Percentiles rank a stretch among this genome's conserved stretches.
Evolutionary conservation across 2,888 invertebrate genomes (phyloP).

Genomic region (Seira musarum): DNA sequence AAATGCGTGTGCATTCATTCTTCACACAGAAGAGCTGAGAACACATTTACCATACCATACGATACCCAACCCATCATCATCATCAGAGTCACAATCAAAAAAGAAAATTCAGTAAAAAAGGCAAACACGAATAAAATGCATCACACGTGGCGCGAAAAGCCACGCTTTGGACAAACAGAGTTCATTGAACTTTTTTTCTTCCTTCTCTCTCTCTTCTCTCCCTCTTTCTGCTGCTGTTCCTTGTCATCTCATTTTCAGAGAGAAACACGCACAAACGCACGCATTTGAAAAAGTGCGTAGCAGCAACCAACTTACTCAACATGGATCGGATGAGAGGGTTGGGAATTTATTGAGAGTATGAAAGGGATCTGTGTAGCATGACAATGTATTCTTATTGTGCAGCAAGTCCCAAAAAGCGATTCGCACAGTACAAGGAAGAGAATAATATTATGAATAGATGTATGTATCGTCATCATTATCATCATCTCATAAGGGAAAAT

Average conservation of each 20-base stretch:
- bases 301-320: constrained; percentile 17
- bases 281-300: background rate
- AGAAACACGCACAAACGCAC: constrained; percentile 58
- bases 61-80: too few relatives aligned
- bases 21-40: too few relatives aligned
- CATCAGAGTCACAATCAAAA: background rate
- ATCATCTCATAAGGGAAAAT: too few relatives aligned
- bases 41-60: too few relatives aligned
- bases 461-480: too few relatives aligned
- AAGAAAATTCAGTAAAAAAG: constrained; percentile 17
- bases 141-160: constrained; percentile 68
- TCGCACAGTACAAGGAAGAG: too few relatives aligned
- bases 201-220: constrained; percentile 33
- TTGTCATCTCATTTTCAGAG: constrained; percentile 47
- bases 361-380: constrained; percentile 7
- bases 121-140: constrained; percentile 58
- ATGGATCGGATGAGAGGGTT: constrained; percentile 2
- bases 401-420: background rate
- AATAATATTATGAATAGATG: too few relatives aligned
- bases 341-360: constrained; percentile 31
- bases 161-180: constrained; percentile 60
- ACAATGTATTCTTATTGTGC: background rate
- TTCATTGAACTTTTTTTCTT: constrained; percentile 63
- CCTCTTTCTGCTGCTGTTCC: background rate
- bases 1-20: too few relatives aligned